These are phyloP conservation scores for Odontesthes bonariensis DNA, from an alignment of 2,113 vertebrate species.

Conservation along the genomic window DNA sequence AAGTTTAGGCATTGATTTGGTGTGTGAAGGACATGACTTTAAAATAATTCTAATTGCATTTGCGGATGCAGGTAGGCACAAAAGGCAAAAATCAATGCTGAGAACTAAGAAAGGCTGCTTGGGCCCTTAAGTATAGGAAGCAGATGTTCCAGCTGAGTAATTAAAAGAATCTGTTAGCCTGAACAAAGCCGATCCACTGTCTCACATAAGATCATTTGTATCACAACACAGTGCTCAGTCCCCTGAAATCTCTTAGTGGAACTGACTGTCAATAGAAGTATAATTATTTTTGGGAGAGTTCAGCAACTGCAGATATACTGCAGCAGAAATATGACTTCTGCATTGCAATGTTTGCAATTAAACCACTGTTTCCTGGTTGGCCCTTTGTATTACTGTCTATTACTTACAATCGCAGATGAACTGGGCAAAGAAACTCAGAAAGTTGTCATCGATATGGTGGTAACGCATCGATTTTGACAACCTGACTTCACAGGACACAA, in stretches of 20 bases:
- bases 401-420: slow-evolving; percentile 2
- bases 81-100: slow-evolving; percentile 25
- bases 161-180: slow-evolving; percentile 40
- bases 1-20: not conserved
- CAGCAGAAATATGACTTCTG: slow-evolving; percentile 37
- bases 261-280: slow-evolving; percentile 38
- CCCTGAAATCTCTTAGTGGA: slow-evolving; percentile 24
- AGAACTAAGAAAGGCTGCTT: not conserved
- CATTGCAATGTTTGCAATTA: not conserved
- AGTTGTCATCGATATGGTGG: not conserved
- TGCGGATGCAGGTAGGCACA: slow-evolving; percentile 10
- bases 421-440: not conserved
- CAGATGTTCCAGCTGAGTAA: slow-evolving; percentile 32
- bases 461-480: not conserved
- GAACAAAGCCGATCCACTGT: slow-evolving; percentile 34
- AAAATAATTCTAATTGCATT: slow-evolving; percentile 7
- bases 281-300: slow-evolving; percentile 58
- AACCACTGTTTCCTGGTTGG: slow-evolving; percentile 4
- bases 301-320: slow-evolving; percentile 21
- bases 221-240: slow-evolving; percentile 1
- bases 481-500: not conserved
- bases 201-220: slow-evolving; percentile 39
- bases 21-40: not conserved
- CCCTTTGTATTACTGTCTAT: slow-evolving; percentile 4
- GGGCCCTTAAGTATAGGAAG: slow-evolving; percentile 1